phyloP scores from a whole-genome alignment of 2,888 invertebrate genomes.

The Antheraea yamamai region DNA sequence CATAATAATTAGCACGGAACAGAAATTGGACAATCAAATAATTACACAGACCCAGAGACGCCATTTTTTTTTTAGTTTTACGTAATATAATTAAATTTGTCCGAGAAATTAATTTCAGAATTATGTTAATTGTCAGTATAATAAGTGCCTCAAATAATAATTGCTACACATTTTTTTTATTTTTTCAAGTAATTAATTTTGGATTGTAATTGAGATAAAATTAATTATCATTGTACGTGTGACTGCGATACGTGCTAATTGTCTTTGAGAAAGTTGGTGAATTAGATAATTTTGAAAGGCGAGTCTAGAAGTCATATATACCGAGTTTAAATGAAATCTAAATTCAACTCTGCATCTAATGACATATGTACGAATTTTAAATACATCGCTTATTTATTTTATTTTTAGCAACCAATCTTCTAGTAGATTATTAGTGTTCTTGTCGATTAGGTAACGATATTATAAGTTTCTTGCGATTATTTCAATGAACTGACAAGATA shows the following conservation, averaged over 20 bases:
- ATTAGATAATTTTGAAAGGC: conserved; percentile 10
- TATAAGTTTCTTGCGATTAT: too few species aligned
- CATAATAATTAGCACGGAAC: background rate
- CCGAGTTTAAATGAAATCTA: background rate
- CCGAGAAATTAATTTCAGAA: background rate
- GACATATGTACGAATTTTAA: background rate
- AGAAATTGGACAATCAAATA: background rate
- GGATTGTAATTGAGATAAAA: conserved; percentile 1
- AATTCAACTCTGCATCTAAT: background rate
- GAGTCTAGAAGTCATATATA: background rate
- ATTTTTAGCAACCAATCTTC: too few species aligned
- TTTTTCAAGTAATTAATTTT: background rate
- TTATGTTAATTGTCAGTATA: conserved; percentile 7
- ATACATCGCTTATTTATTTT: background rate
- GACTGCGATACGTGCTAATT: background rate
- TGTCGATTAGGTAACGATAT: too few species aligned
- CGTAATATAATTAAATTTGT: conserved; percentile 1
- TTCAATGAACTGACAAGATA: too few species aligned
- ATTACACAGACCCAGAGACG: background rate
- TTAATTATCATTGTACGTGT: background rate
- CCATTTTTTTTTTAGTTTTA: background rate
- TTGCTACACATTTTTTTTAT: background rate
- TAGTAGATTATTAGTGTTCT: too few species aligned
- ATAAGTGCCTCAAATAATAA: background rate
- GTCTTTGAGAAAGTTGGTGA: background rate